Percentiles rank a stretch among this genome's conserved stretches.
Evolutionary conservation across 2,888 invertebrate species (phyloP).

Genomic region (Eledone cirrhosa): DNA sequence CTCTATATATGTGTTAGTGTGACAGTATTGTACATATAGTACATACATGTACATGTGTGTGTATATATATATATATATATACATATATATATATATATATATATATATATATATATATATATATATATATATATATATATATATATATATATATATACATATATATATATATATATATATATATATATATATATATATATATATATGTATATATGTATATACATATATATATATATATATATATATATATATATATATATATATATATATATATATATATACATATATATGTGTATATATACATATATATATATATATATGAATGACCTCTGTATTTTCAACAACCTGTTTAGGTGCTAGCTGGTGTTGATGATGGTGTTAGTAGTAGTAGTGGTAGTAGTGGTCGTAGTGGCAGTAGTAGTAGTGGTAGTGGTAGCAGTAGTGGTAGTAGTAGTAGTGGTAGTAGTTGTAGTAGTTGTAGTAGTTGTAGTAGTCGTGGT

Average conservation of each 20-base stretch:
- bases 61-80: constrained; percentile 2
- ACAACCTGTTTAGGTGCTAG: no score
- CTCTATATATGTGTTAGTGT: no score
- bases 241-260: constrained; percentile 6
- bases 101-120: constrained; percentile 2
- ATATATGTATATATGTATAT: neutral
- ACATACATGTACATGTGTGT: neutral
- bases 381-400: no score
- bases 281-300: neutral
- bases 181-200: constrained; percentile 2
- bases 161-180: constrained; percentile 2
- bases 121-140: neutral
- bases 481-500: no score
- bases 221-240: constrained; percentile 2
- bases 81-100: constrained; percentile 2
- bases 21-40: neutral
- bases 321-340: no score
- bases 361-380: no score
- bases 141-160: neutral
- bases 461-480: no score
- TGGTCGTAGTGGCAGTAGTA: no score
- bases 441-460: no score
- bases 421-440: no score
- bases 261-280: constrained; percentile 6
- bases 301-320: no score